Base-by-base conservation (phyloP, 2,113 vertebrate species). In the Cavia porcellus region DNA sequence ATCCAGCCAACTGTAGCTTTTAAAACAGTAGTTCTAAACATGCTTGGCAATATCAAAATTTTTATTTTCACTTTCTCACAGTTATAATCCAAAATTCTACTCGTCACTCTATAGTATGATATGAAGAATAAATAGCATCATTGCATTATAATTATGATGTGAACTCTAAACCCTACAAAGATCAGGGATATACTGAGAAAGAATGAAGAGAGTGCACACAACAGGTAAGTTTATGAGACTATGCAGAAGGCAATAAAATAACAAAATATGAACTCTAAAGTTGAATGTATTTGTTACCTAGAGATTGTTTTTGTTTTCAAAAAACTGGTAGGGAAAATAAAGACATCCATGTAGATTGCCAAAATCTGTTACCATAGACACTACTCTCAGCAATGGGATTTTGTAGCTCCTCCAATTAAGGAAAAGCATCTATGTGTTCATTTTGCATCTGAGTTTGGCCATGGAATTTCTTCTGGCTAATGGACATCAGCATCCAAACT, bases 71-170 rank as follows among this genome's bases (percentile, higher is more conserved):
- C 64, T 86, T 86, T 28, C 10, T 96, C 35, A 92, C 35, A 92
- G 68, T 30, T 82, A 32, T 83, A 83, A 96, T 66, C 57, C 38
- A 75, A 92, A 92, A 79, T 75, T 86, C 86, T 87, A 77, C 82
- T 85, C 11, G 42, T 19, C 57, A 74, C 22, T 38, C 47, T 66
- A 62, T 1, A 50, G 11, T 30, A 74, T 42, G 45, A 85, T 11
- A 74, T 12, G 0, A 24, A 68, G 11, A 38, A 96, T 81, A 80
- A 61, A 66, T 10, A 91, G 38, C 15, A 17, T 72, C 24, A 64
- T n/a, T 62, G 28, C 52, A 86, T 47, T 25, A 47, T 86, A 89
- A 90, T 62, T 90, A 70, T n/a, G 32, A 59, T 87, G 5, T 47
- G 52, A 8, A 80, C 50, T 68, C 66, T 45, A 75, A 85, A 68